phyloP scores from a whole-genome alignment of 2,797 vertebrate genomes.

The Salarias fasciatus region DNA sequence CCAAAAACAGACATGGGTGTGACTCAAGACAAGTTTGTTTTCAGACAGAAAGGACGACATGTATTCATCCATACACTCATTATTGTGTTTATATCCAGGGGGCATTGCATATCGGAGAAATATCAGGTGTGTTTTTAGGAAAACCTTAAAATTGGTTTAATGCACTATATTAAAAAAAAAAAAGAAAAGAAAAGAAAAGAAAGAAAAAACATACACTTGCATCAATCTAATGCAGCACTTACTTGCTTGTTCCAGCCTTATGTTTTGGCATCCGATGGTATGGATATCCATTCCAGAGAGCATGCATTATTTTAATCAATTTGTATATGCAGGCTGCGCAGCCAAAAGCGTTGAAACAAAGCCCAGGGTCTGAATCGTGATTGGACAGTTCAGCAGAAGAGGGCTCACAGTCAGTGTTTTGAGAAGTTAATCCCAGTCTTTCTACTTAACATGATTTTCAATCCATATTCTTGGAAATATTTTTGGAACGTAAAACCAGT shows the following conservation, averaged over 20 bases:
- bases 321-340: constrained; percentile 82
- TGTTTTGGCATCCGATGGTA: constrained; percentile 73
- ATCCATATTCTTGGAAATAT: constrained; percentile 52
- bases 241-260: constrained; percentile 80
- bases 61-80: constrained; percentile 77
- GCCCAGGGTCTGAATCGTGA: constrained; percentile 65
- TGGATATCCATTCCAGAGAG: constrained; percentile 74
- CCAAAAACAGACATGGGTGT: constrained; percentile 83
- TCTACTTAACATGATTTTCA: constrained; percentile 59
- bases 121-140: constrained; percentile 79
- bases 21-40: constrained; percentile 85
- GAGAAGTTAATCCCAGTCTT: constrained; percentile 60
- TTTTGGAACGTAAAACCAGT: constrained; percentile 68
- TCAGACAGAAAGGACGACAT: constrained; percentile 76
- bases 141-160: constrained; percentile 79
- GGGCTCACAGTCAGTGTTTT: constrained; percentile 71
- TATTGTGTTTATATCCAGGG: constrained; percentile 72
- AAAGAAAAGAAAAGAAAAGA: constrained; percentile 32
- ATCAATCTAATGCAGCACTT: constrained; percentile 84
- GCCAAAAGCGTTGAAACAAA: constrained; percentile 78
- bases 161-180: constrained; percentile 75
- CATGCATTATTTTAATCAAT: constrained; percentile 81
- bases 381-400: constrained; percentile 67
- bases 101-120: constrained; percentile 74
- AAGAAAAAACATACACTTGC: constrained; percentile 70